Evolutionary conservation across 2,113 vertebrate species (phyloP), one percentile per base, ranked within the genome.

Genomic region (Carollia perspicillata): DNA sequence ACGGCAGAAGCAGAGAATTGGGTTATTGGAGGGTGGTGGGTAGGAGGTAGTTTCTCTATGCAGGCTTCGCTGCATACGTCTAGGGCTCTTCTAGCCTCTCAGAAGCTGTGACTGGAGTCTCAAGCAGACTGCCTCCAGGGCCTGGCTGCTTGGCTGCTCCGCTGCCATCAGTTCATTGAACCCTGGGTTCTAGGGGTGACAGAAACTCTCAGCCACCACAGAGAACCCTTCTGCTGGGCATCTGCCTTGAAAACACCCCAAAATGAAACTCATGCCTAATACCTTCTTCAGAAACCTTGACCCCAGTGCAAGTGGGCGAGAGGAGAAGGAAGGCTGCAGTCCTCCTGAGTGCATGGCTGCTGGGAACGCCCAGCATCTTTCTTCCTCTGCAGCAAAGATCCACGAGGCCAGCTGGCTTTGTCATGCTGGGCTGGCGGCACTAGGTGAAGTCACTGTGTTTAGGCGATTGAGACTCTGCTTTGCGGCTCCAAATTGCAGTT

Each of bases 151-250:
- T 30, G 2, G 0, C 69, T 49, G 47, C 66, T 26, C 51, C 3
- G 3, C 30, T 35, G 37, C 7, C 69, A 18, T 80, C 66, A 49
- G 35, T 74, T 68, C 69, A 83, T 4, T 90, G 47, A 93, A 94
- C 71, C 80, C 33, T 90, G 53, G 12, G 30, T 84, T 94, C 68
- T 77, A 35, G 58, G 49, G 53, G 44, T 49, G 51, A 93, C 1
- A 18, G 23, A 49, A 95, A 84, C 58, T 89, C 87, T 93, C 35
- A 51, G 10, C 49, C 71, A 94, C 37, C 8, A 7, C 20, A 80
- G 66, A 95, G 51, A 97, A 89, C 23, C 13, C 68, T 95, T 98
- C 88, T 47, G 79, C 72, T 90, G 60, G n/a, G 72, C 78, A 89
- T 75, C 72, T 90, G 77, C 51, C 88, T 42, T 85, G 71, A 81